These are phyloP conservation scores for Bolinopsis microptera DNA, from an alignment of 37 sponge, comb jelly and placozoan genomes.

Conservation along the genomic window DNA sequence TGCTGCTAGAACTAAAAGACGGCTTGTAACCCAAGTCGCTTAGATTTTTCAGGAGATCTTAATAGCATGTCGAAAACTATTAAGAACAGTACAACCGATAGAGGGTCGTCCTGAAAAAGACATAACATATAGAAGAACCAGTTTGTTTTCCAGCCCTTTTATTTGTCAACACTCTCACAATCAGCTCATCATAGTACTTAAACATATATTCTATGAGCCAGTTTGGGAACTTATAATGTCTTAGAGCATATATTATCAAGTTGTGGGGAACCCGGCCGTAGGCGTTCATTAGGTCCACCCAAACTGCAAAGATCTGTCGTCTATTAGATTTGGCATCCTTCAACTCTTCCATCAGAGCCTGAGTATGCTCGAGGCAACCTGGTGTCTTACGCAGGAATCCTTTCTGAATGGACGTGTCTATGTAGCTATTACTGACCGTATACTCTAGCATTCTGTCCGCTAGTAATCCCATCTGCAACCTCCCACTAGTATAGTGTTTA, in stretches of 20 bases:
- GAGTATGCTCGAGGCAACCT: constrained; percentile 66
- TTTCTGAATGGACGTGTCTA: constrained; percentile 59
- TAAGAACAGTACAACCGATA: constrained; percentile 66
- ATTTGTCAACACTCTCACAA: constrained; percentile 23
- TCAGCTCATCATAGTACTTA: constrained; percentile 33
- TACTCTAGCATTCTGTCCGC: constrained; percentile 32
- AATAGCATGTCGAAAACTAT: constrained; percentile 66
- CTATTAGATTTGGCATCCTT: constrained; percentile 65
- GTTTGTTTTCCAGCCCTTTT: too few species aligned
- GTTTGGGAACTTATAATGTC: constrained; percentile 63
- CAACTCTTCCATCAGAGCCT: constrained; percentile 3
- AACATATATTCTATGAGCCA: neutral
- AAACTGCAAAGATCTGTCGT: constrained; percentile 15
- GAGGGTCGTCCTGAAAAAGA: constrained; percentile 67
- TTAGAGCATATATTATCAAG: constrained; percentile 61
- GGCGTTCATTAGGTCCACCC: constrained; percentile 68
- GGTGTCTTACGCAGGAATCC: constrained; percentile 23
- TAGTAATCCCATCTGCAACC: constrained; percentile 4
- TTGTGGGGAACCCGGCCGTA: constrained; percentile 68
- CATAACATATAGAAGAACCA: too few species aligned
- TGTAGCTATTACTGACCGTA: constrained; percentile 56
- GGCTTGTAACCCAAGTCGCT: too few species aligned
- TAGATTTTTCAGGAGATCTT: too few species aligned
- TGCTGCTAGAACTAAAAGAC: too few species aligned
- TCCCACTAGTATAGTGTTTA: too few species aligned